A percentile compares a stretch with the other conserved stretches of the same genome.
These are phyloP conservation scores for Eonycteris spelaea DNA, from an alignment of 2,113 vertebrate genomes.

Conservation along the genomic window DNA sequence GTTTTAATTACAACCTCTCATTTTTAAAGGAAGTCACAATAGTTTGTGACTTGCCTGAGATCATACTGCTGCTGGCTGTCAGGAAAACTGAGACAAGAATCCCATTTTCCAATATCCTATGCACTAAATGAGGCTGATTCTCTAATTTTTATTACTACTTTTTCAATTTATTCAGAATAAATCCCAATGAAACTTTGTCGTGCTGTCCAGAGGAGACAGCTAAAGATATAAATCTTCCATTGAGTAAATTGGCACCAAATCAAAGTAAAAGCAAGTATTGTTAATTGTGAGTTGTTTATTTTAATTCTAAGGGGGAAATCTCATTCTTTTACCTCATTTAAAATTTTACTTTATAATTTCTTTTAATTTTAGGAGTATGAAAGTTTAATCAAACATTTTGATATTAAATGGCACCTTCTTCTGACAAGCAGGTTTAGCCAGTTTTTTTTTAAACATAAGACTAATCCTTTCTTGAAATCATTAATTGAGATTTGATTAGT, in stretches of 20 bases:
- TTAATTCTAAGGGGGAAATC: not conserved
- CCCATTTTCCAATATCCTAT: not conserved
- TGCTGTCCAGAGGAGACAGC: not conserved
- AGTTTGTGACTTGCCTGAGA: not conserved
- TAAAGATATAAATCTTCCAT: not conserved
- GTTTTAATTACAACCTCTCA: not conserved
- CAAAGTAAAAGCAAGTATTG: not conserved
- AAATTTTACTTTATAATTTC: not conserved
- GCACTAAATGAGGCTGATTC: not conserved
- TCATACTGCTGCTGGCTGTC: not conserved
- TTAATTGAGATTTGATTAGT: not conserved
- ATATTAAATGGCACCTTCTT: not conserved
- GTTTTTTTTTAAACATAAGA: not conserved
- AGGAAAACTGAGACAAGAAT: not conserved
- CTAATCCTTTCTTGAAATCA: not conserved
- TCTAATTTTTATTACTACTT: not conserved
- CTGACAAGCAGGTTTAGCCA: not conserved
- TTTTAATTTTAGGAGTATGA: not conserved
- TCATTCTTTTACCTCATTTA: not conserved
- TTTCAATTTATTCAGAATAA: not conserved
- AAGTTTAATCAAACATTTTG: not conserved
- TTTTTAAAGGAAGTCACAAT: not conserved
- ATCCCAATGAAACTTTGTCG: not conserved
- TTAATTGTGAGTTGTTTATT: not conserved
- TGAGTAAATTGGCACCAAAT: not conserved